Base-by-base conservation (phyloP, 1,140 invertebrate species). In the Diuraphis noxia region DNA sequence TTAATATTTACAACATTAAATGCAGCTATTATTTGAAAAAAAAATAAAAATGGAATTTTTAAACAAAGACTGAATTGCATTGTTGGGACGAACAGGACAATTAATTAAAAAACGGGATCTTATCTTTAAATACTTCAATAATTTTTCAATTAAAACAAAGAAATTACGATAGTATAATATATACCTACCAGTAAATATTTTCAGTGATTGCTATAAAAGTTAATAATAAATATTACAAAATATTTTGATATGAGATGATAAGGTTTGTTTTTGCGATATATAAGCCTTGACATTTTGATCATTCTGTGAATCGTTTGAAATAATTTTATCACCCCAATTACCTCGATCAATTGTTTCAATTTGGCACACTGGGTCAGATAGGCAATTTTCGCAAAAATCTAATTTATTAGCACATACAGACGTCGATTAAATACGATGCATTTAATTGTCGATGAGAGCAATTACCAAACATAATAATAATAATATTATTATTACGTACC, bases 151-250 rank as follows among this genome's bases (percentile, higher is more conserved):
- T n/a, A 13, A 72, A 72, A 72, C n/a, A 13, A 63, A n/a, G 30
- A 72, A 72, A 17, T 72, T 17, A 72, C 17, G 56, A 72, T 72
- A 63, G 19, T 46, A 30, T n/a, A 63, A n/a, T 2, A 0, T 49
- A 49, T 46, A 49, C 9, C 10, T 46, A 49, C 9, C 10, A 63
- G 10, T 63, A 63, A 63, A 30, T 30, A 1, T 63, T 17, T 72
- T n/a, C 5, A 13, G 30, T 72, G 34, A 72, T 72, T 72, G 56
- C n/a, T 72, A n/a, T 72, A 34, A 34, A n/a, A 72, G 17, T n/a
- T 72, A 72, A n/a, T 72, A 72, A 72, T 72, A n/a, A n/a, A 72
- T 72, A 72, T 72, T 72, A 72, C 56, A 72, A 72, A 72, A 72
- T 72, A 72, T 72, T n/a, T 72, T 72, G 56, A 72, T 72, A 72